phyloP scores from a whole-genome alignment of 2,888 invertebrate species.

The Phanerotoma sp. region DNA sequence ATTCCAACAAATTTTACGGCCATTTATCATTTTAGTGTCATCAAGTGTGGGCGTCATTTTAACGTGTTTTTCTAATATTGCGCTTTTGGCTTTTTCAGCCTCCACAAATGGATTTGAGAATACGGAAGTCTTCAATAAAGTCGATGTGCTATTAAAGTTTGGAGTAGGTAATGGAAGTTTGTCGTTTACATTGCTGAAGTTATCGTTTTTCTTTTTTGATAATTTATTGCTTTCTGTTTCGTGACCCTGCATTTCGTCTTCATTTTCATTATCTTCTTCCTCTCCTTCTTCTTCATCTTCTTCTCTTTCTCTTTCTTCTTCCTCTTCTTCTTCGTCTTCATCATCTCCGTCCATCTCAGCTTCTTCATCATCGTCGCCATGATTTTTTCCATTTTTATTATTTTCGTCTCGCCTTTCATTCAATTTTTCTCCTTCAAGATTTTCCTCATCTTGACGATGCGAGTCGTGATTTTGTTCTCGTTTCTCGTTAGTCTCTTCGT shows the following conservation, averaged over 20 bases:
- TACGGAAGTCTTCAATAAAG: conserved; percentile 68
- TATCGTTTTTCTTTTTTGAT: conserved; percentile 17
- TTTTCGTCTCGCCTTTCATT: conserved; percentile 6
- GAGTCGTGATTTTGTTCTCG: too few species aligned
- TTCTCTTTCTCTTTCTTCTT: conserved; percentile 23
- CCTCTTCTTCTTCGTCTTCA: conserved; percentile 9
- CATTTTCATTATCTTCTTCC: conserved; percentile 23
- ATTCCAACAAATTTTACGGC: conserved; percentile 90
- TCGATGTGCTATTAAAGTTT: conserved; percentile 61
- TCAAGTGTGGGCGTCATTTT: conserved; percentile 77
- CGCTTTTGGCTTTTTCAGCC: conserved; percentile 83
- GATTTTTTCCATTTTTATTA: conserved; percentile 24
- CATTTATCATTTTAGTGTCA: conserved; percentile 78
- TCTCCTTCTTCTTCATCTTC: conserved; percentile 23
- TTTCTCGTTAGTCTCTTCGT: too few species aligned
- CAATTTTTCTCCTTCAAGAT: too few species aligned
- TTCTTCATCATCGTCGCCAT: conserved; percentile 54
- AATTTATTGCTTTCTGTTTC: conserved; percentile 29
- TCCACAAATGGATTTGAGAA: conserved; percentile 85
- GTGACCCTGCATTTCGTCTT: conserved; percentile 25
- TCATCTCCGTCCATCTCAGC: conserved; percentile 47
- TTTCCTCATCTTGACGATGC: too few species aligned
- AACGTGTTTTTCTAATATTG: conserved; percentile 86
- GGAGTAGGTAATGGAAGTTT: conserved; percentile 65
- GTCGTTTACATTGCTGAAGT: conserved; percentile 45